Evolutionary conservation across 2,797 vertebrate genomes (phyloP).

Genomic region (Micromesistius poutassou): DNA sequence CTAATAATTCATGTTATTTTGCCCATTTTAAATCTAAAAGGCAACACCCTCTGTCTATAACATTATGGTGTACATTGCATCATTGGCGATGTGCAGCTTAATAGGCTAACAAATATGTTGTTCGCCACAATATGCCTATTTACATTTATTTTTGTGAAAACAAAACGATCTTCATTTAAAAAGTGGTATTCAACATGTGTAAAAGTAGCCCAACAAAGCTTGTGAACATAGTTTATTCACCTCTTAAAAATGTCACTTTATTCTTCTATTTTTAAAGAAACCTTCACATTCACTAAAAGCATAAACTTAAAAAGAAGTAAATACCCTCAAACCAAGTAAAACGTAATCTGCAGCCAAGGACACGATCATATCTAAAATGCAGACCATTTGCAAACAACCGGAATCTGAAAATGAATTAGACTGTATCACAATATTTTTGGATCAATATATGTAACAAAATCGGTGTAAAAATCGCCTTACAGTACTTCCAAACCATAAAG

Average conservation of each 20-base stretch:
- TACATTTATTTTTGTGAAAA: neutral
- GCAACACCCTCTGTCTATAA: neutral
- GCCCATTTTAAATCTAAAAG: slow-evolving; percentile 4
- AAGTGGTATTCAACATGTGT: neutral
- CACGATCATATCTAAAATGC: neutral
- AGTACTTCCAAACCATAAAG: slow-evolving; percentile 10
- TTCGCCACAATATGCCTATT: neutral
- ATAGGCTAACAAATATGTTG: neutral
- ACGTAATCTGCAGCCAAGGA: neutral
- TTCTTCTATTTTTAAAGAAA: neutral
- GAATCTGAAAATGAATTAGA: neutral
- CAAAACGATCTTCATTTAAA: neutral
- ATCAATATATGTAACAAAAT: neutral
- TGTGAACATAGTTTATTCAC: neutral
- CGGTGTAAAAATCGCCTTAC: slow-evolving; percentile 24
- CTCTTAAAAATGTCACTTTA: neutral
- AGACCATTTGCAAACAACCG: neutral
- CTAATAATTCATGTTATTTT: neutral
- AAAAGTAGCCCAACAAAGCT: neutral
- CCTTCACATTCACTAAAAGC: slow-evolving; percentile 3
- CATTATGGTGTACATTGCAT: neutral
- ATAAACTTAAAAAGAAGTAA: neutral
- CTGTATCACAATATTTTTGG: neutral
- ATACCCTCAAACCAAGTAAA: neutral
- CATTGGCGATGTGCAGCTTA: neutral